Percentiles rank a stretch among this genome's conserved stretches.
These are phyloP conservation scores for Nomada fabriciana DNA, from an alignment of 2,888 invertebrate genomes.

Conservation along the genomic window DNA sequence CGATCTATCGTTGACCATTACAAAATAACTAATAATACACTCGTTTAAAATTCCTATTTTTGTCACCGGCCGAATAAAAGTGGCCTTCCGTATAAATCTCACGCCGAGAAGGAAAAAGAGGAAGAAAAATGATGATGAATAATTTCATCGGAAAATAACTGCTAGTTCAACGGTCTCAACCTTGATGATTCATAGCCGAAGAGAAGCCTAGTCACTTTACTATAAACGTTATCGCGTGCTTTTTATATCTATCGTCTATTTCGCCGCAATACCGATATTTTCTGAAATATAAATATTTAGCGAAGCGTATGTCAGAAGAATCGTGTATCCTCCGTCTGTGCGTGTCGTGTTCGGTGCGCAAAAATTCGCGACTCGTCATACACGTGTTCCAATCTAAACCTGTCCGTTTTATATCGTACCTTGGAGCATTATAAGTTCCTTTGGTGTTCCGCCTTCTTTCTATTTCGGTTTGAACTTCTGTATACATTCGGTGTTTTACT, in stretches of 20 bases:
- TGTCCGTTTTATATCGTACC: background rate
- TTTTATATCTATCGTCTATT: slow-evolving; percentile 10
- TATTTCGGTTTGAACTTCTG: slow-evolving; percentile 9
- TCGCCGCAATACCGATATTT: background rate
- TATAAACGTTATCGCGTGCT: background rate
- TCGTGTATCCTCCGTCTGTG: too few relatives aligned
- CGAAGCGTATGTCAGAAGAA: too few relatives aligned
- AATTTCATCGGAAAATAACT: slow-evolving; percentile 10
- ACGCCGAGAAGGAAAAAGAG: background rate
- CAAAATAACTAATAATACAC: background rate
- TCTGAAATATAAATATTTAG: background rate
- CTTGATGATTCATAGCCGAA: slow-evolving; percentile 17
- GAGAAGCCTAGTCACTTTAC: background rate
- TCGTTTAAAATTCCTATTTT: background rate
- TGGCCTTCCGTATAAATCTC: background rate
- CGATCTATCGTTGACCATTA: background rate
- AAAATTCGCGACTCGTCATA: background rate
- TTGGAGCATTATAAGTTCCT: background rate
- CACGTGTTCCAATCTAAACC: background rate
- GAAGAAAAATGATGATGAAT: background rate
- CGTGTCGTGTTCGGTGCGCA: too few relatives aligned
- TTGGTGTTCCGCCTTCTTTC: background rate
- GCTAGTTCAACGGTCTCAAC: slow-evolving; percentile 1
- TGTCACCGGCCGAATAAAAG: slow-evolving; percentile 1
- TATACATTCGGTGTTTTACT: background rate